Base-by-base conservation (phyloP, 2,888 invertebrate species). In the Anoplius nigerrimus region DNA sequence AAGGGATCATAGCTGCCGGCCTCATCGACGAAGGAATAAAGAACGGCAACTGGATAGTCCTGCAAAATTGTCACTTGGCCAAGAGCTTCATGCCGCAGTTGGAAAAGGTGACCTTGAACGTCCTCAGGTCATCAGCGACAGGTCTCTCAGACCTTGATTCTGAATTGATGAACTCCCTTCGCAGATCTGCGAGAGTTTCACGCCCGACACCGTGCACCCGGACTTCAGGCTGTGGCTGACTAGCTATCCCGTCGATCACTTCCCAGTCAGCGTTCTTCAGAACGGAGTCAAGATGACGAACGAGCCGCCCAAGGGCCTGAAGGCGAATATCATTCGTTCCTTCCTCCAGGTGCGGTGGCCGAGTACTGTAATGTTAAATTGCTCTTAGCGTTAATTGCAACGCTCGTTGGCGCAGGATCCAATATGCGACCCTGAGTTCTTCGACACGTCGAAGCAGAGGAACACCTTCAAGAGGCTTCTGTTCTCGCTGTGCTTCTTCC, bases 201-300 rank as follows among this genome's bases (percentile, higher is more conserved):
- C 92, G 0, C 92, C 94, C 0, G 96, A 97, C 78, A 91, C 93
- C 11, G 96, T 96, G 0, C 95, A 98, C 89, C 94, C 95, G 0
- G 96, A 97, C 88, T 98, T 98, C 87, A 92, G 98, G 22, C 90
- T 98, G 11, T 98, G 98, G 98, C 90, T 98, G 34, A 98, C 98
- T 4, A 97, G 97, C 13, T 97, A 97, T 86, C 97, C 97, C 0
- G 95, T 95, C 0, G 94, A 94, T 0, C 93, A 97, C 90, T 98
- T 98, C 87, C 98, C 98, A 0, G 95, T 98, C 0, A 93, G 95
- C 63, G 94, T 98, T 2, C 90, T 98, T 62, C 97, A 98, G 87
- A 97, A 97, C 82, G 96, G 97, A 22, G 95, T 98, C 0, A 98
- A 98, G 91, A 97, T 98, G 95, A 98, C 97, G 0, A 98, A 97